Conservation (phyloP, 2,113 vertebrate species). For the Stegostoma tigrinum region DNA sequence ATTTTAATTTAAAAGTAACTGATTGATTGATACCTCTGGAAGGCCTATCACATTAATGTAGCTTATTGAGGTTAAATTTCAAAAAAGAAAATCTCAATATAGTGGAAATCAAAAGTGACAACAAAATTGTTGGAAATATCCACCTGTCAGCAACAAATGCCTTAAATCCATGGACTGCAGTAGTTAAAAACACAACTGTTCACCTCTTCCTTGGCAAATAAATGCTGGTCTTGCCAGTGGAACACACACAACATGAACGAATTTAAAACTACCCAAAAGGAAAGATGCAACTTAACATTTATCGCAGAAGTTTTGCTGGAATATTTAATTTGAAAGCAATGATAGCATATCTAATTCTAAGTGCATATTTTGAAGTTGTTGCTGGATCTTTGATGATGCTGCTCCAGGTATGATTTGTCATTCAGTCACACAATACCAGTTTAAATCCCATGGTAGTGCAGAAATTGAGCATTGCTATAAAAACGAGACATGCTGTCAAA, state of each 20-base stretch:
- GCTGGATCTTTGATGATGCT: neutral
- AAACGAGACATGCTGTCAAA: no score
- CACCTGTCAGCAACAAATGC: neutral
- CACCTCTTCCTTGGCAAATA: no score
- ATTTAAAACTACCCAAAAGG: neutral
- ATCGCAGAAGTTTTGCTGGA: neutral
- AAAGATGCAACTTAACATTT: neutral
- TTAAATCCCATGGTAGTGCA: no score
- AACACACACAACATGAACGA: no score
- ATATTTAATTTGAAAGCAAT: neutral
- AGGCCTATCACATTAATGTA: neutral
- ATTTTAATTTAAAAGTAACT: neutral
- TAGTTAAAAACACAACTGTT: no score
- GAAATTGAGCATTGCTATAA: no score
- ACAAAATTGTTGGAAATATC: neutral
- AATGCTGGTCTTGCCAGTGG: no score
- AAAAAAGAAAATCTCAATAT: neutral
- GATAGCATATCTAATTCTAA: neutral
- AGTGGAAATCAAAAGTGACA: neutral
- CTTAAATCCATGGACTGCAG: no score
- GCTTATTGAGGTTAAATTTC: neutral
- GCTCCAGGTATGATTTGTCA: neutral
- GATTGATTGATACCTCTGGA: no score
- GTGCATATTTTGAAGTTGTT: neutral
- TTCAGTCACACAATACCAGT: neutral